Evolutionary conservation across 2,888 invertebrate species (phyloP), one percentile per base, ranked within the genome.

Genomic region (Ennomos quercinarius): DNA sequence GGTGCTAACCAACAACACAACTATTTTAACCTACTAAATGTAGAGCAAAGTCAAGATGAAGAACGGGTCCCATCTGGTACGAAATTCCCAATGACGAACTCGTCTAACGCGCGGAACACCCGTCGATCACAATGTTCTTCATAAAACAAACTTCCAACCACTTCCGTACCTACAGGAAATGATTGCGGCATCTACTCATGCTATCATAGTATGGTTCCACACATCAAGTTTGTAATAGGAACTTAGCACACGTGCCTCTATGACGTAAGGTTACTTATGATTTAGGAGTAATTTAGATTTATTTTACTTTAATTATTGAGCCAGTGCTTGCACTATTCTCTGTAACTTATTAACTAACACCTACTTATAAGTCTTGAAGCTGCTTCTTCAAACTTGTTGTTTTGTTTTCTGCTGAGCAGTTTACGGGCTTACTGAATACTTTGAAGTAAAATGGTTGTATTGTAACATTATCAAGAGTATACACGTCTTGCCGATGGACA

Each of bases 1-100:
- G 8, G 27, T 27, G 27, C 27, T 27, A 49, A 52, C 10, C 40
- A 12, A 34, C 45, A 13, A 37, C 39, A 37, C 44, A 17, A 39
- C 47, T 39, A 27, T 39, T 38, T 39, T 27, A 47, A 6, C 6
- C 27, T 56, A 50, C 44, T 54, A 55, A 34, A 34, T 40, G 10
- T 34, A 40, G 43, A 45, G 10, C 17, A 10, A 27, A 35, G 10
- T 37, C 38, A 13, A 41, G 50, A 27, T 63, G 63, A 61, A 37
- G 65, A 57, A 61, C 62, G 51, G 61, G 62, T 62, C 64, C 44
- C 66, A 65, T 61, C 64, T 66, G 70, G 54, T 12, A 41, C 40
- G 27, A 56, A 57, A 54, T 49, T 56, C 39, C 37, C 42, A 57
- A 46, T 61, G 59, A 58, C 50, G 46, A 66, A 62, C 60, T 64